phyloP scores from a whole-genome alignment of 2,797 vertebrate genomes.

The Steatocranus sp. region DNA sequence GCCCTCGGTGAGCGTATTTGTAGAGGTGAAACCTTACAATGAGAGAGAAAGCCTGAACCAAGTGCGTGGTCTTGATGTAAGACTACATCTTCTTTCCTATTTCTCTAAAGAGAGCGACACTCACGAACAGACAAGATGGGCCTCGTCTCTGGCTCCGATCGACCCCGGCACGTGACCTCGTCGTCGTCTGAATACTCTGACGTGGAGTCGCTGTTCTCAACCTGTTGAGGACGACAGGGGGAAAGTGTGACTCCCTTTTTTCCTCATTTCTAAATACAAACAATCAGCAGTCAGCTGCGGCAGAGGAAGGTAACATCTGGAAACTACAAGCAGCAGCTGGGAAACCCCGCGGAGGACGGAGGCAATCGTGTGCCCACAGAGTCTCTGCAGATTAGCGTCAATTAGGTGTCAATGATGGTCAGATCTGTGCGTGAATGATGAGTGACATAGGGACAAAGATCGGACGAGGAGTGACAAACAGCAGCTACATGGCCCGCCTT shows the following conservation, averaged over 20 bases:
- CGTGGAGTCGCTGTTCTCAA: slow-evolving; percentile 78
- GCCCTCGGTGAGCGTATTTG: fast-evolving
- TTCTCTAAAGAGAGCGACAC: slow-evolving; percentile 48
- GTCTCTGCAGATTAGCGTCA: slow-evolving; percentile 13
- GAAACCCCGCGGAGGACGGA: not conserved
- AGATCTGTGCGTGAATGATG: not conserved
- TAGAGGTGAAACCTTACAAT: not conserved
- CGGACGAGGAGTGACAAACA: not conserved
- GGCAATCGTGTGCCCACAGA: not conserved
- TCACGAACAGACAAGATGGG: slow-evolving; percentile 94
- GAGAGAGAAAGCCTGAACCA: not conserved
- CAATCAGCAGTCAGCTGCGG: not conserved
- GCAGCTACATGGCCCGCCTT: not conserved
- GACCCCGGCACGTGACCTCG: slow-evolving; percentile 74
- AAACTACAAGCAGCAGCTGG: slow-evolving; percentile 46
- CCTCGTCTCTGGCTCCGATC: slow-evolving; percentile 81
- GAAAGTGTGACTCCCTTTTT: not conserved
- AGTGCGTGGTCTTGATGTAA: fast-evolving
- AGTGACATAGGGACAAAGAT: not conserved
- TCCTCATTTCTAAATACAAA: not conserved
- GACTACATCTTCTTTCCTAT: not conserved
- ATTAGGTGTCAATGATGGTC: slow-evolving; percentile 2
- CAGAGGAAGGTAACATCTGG: slow-evolving; percentile 38
- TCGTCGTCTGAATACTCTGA: slow-evolving; percentile 85
- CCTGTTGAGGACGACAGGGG: slow-evolving; percentile 44